Percentiles rank a stretch among this genome's conserved stretches.
Evolutionary conservation across 2,113 vertebrate genomes (phyloP).

Genomic region (Toxostoma redivivum): DNA sequence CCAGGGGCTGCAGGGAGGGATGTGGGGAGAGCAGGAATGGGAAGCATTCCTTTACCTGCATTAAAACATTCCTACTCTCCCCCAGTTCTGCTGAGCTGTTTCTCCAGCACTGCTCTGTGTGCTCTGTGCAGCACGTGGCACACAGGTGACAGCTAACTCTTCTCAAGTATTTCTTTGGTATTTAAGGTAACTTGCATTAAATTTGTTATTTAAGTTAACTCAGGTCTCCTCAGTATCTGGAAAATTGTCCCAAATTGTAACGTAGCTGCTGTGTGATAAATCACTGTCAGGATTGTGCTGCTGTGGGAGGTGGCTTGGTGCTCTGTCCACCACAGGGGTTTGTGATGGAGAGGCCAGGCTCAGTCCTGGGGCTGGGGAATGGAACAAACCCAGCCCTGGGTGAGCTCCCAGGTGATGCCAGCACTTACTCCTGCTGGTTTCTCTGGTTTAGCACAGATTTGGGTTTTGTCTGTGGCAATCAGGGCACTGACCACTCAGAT

Average conservation of each 20-base stretch:
- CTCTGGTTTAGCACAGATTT: fast-evolving
- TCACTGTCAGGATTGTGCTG: no score
- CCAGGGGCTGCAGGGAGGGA: neutral
- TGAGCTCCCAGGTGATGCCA: fast-evolving
- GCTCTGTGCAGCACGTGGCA: fast-evolving
- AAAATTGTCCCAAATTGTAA: no score
- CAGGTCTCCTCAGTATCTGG: neutral
- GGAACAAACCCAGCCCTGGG: fast-evolving
- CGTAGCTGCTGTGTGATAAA: neutral
- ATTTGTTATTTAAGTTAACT: neutral
- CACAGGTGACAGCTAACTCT: neutral
- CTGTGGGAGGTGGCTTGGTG: fast-evolving
- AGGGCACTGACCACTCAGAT: fast-evolving
- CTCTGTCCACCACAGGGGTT: fast-evolving
- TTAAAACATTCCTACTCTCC: neutral
- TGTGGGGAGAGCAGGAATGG: neutral
- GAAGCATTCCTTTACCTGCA: neutral
- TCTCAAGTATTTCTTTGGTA: neutral
- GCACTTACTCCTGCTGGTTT: neutral
- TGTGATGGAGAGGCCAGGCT: neutral
- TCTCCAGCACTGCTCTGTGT: neutral
- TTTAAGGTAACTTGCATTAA: neutral
- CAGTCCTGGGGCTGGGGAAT: fast-evolving
- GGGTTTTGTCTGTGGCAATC: fast-evolving
- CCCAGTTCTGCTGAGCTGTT: neutral